A percentile compares a stretch with the other conserved stretches of the same genome.
Conservation (phyloP, 1,140 invertebrate genomes). For the Lepidurus packardi region DNA sequence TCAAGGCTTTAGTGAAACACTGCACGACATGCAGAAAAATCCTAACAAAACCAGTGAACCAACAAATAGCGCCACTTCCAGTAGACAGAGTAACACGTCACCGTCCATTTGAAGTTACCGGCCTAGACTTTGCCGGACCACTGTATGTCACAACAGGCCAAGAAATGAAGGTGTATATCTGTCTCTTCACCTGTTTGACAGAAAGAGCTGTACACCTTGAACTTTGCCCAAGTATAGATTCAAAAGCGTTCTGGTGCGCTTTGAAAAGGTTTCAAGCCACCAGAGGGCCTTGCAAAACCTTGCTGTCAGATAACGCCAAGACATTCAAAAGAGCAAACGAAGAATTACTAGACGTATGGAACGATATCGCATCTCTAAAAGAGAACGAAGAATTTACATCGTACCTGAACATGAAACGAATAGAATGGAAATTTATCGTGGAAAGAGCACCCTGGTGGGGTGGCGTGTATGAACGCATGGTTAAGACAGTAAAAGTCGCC, state of each 20-base stretch:
- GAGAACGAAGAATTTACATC: background rate
- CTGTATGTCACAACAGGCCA: constrained; percentile 40
- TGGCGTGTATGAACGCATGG: constrained; percentile 34
- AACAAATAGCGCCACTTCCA: constrained; percentile 29
- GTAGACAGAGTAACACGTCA: constrained; percentile 8
- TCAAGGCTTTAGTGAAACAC: constrained; percentile 9
- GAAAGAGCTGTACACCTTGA: constrained; percentile 35
- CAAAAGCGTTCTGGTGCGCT: constrained; percentile 32
- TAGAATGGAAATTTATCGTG: constrained; percentile 39
- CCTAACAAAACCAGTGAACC: background rate
- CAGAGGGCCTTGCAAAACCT: constrained; percentile 32
- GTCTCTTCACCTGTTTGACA: constrained; percentile 32
- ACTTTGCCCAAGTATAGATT: constrained; percentile 28
- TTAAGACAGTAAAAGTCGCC: constrained; percentile 34
- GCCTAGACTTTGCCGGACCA: constrained; percentile 43
- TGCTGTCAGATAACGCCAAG: constrained; percentile 37
- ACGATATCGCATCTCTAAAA: background rate
- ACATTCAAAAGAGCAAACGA: constrained; percentile 34
- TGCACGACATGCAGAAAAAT: background rate
- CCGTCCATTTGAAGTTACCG: constrained; percentile 36
- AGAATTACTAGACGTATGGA: constrained; percentile 17
- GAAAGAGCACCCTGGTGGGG: constrained; percentile 36
- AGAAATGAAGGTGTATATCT: constrained; percentile 38
- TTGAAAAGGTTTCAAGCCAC: constrained; percentile 36
- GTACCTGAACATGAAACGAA: constrained; percentile 30